Base-by-base conservation (phyloP, 2,888 invertebrate species). In the Mellilla xanthometata region DNA sequence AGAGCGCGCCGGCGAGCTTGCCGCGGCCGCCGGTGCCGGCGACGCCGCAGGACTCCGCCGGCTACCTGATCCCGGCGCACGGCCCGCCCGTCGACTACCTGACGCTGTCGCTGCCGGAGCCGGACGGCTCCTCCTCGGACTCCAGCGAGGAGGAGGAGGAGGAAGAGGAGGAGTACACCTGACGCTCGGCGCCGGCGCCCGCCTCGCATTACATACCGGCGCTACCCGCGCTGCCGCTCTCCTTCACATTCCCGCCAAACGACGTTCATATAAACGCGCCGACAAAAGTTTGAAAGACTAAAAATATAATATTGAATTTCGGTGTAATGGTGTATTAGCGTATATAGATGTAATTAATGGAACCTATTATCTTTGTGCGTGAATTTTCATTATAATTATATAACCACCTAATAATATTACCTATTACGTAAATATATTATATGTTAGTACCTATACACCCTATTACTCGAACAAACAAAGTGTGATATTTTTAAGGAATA, bases 11-110 rank as follows among this genome's bases (percentile, higher is more conserved):
- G 60, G 61, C 75, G 34, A 71, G 84, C n/a, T 61, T 82, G 40
- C 85, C 81, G n/a, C 73, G 81, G 23, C 88, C 88, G 0, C 93
- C 92, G 4, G 86, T 91, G 5, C 91, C 92, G 0, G 83, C 91
- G 7, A 86, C 92, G 0, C 84, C 91, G 6, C 86, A 94, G 52
- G 94, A 95, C 66, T 89, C 92, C 0, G 93, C 93, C 12, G 94
- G 94, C 7, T 95, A 95, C 72, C 76, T 94, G 55, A 81, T 94
- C 31, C 94, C 94, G 0, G 87, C 91, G 13, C 89, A 86, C 7
- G 79, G 90, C 2, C 76, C 85, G 9, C 79, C 87, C 0, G 85
- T 86, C 15, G 92, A 93, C 59, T 93, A 93, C 64, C 68, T 93
- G 45, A 90, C 92, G 56, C 80, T 72, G 33, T 60, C 92, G 2